phyloP scores from a whole-genome alignment of 2,888 invertebrate species.

The Idaea straminata region DNA sequence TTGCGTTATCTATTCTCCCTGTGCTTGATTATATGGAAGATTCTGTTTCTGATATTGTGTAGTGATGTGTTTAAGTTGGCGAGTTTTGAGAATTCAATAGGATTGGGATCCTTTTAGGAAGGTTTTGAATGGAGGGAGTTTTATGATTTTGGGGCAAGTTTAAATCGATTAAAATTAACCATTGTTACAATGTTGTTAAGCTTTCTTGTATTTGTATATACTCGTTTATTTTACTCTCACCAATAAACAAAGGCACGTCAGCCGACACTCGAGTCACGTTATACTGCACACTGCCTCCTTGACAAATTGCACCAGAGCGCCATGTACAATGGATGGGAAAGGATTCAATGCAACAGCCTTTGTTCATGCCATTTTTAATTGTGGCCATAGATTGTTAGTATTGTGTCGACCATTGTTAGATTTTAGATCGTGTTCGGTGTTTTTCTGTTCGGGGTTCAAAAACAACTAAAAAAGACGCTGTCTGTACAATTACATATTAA shows the following conservation, averaged over 20 bases:
- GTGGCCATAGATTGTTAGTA: neutral
- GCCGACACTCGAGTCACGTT: conserved; percentile 28
- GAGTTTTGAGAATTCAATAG: neutral
- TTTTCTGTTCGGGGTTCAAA: neutral
- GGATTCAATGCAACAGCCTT: neutral
- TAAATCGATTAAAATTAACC: neutral
- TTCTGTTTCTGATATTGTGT: neutral
- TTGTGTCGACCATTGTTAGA: neutral
- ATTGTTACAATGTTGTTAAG: neutral
- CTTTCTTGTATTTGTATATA: neutral
- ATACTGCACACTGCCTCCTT: conserved; percentile 29
- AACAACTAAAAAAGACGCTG: neutral
- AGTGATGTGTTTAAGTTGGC: neutral
- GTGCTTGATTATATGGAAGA: conserved; percentile 1
- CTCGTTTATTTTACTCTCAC: neutral
- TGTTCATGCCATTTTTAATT: neutral
- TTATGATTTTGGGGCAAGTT: neutral
- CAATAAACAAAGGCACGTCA: neutral
- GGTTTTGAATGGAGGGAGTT: conserved; percentile 17
- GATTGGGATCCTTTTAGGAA: neutral
- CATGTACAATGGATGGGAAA: neutral
- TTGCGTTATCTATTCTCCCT: conserved; percentile 28
- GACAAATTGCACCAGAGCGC: conserved; percentile 32
- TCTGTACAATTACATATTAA: neutral
- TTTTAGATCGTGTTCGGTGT: neutral